These are phyloP conservation scores for Morpho helenor DNA, from an alignment of 2,888 invertebrate species.

Conservation along the genomic window DNA sequence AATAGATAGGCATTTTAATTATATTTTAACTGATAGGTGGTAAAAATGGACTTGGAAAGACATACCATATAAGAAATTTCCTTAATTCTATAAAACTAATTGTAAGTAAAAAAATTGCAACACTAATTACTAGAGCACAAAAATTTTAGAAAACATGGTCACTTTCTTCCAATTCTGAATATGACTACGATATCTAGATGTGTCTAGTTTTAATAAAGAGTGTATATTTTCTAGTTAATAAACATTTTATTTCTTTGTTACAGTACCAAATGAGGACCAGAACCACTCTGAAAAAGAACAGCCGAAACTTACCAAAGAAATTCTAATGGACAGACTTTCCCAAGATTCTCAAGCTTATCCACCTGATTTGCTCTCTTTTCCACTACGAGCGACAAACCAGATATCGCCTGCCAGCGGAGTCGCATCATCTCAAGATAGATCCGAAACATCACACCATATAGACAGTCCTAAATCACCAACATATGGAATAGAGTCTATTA, in stretches of 20 bases:
- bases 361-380: conserved; percentile 90
- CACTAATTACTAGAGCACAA: no score
- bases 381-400: conserved; percentile 68
- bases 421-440: conserved; percentile 34
- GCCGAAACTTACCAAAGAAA: conserved; percentile 72
- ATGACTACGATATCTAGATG: no score
- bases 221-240: no score
- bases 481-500: conserved; percentile 51
- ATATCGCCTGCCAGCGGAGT: conserved; percentile 72
- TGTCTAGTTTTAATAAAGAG: no score
- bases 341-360: conserved; percentile 83
- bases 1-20: no score
- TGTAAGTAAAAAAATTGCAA: no score
- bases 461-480: conserved; percentile 65
- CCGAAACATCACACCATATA: conserved; percentile 28
- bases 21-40: no score
- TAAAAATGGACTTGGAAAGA: no score
- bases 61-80: no score
- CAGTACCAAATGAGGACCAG: conserved; percentile 81
- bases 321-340: conserved; percentile 62
- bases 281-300: conserved; percentile 80
- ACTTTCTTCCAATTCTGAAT: no score
- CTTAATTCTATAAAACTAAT: no score
- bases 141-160: no score
- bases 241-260: conserved; percentile 11